Percentiles rank a stretch among this genome's conserved stretches.
Conservation (phyloP, 2,113 vertebrate genomes). For the Sander lucioperca region DNA sequence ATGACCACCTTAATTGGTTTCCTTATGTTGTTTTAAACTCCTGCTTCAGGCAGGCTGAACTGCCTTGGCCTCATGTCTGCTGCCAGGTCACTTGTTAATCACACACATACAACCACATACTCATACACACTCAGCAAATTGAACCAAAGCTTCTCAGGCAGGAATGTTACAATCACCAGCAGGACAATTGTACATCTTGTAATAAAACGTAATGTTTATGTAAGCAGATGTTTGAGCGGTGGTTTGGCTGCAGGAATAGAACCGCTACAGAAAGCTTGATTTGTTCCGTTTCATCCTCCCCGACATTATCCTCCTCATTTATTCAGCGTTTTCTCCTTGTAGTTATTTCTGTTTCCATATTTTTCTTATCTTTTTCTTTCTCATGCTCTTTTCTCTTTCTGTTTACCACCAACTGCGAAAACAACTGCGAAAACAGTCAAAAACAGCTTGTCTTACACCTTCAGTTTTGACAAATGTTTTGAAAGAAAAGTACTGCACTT, state of each 20-base stretch:
- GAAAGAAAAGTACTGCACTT: not conserved
- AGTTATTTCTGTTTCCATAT: constrained; percentile 36
- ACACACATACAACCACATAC: not conserved
- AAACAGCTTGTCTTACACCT: not conserved
- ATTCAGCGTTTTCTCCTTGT: constrained; percentile 15
- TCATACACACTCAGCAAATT: constrained; percentile 7
- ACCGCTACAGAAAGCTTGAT: constrained; percentile 13
- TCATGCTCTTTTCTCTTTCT: not conserved
- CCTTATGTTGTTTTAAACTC: constrained; percentile 52
- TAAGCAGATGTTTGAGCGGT: constrained; percentile 15
- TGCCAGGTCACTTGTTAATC: constrained; percentile 36
- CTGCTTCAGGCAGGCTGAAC: constrained; percentile 28
- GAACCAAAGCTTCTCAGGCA: constrained; percentile 10
- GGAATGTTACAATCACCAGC: constrained; percentile 27
- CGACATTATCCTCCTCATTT: constrained; percentile 39
- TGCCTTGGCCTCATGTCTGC: not conserved
- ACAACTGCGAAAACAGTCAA: constrained; percentile 6
- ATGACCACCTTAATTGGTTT: constrained; percentile 46
- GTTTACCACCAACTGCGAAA: constrained; percentile 9
- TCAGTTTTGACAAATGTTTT: constrained; percentile 20
- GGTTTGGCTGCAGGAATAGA: constrained; percentile 16
- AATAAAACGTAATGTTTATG: constrained; percentile 38
- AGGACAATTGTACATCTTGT: constrained; percentile 31
- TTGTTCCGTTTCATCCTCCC: constrained; percentile 51
- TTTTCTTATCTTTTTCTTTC: not conserved